Conservation (phyloP, 2,888 invertebrate species). For the Pterostichus niger region DNA sequence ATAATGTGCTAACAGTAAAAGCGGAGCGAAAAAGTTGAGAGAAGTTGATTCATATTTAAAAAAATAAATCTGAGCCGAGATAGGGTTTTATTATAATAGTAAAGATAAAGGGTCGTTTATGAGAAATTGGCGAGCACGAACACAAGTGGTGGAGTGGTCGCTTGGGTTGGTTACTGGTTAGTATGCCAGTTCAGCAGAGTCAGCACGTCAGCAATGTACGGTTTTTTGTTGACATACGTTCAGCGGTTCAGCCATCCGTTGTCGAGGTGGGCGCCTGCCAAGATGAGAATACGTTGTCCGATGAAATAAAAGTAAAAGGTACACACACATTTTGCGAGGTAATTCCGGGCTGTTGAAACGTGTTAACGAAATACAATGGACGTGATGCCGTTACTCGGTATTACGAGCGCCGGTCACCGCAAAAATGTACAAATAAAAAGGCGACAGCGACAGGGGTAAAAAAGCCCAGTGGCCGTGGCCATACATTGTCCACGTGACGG, state of each 20-base stretch:
- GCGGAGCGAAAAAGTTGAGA: neutral
- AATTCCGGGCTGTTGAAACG: conserved; percentile 48
- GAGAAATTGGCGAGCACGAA: neutral
- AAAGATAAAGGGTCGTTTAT: conserved; percentile 13
- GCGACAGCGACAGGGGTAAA: conserved; percentile 32
- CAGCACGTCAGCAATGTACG: neutral
- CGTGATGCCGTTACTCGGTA: conserved; percentile 53
- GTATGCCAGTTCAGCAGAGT: neutral
- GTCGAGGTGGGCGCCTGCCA: neutral
- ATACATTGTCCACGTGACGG: conserved; percentile 56
- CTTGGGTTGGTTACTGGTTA: neutral
- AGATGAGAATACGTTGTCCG: conserved; percentile 16
- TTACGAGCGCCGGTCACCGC: conserved; percentile 24
- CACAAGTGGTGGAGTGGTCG: conserved; percentile 1
- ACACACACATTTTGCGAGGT: conserved; percentile 47
- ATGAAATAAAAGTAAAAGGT: conserved; percentile 55
- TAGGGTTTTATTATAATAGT: conserved; percentile 17
- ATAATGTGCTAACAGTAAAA: conserved; percentile 17
- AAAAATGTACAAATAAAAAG: conserved; percentile 61
- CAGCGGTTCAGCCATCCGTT: too few relatives aligned
- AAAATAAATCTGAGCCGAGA: conserved; percentile 32
- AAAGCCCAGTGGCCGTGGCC: conserved; percentile 48
- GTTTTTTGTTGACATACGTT: conserved; percentile 25
- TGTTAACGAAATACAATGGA: conserved; percentile 60
- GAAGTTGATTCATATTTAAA: conserved; percentile 32